Conservation (phyloP, 2,888 invertebrate genomes). For the Entomobrya proxima region DNA sequence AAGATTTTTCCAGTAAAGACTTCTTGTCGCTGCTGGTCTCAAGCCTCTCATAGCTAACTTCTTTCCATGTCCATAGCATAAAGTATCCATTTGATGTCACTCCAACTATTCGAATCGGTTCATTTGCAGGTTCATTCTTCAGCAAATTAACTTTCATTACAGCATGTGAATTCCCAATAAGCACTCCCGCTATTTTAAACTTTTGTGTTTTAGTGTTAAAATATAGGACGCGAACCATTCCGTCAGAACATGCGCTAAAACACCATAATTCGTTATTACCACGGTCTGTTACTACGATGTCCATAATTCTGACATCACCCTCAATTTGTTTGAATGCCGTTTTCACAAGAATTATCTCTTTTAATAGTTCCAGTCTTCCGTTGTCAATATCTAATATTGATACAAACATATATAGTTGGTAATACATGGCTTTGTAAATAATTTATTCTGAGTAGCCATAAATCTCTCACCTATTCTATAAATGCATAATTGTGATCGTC, state of each 20-base stretch:
- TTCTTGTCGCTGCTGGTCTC: neutral
- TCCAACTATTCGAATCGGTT: constrained; percentile 24
- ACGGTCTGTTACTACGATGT: constrained; percentile 37
- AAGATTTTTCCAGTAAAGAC: neutral
- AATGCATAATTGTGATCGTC: constrained; percentile 64
- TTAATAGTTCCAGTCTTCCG: constrained; percentile 38
- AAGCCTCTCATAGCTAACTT: neutral
- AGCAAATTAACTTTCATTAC: constrained; percentile 58
- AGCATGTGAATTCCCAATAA: constrained; percentile 64
- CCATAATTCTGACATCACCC: constrained; percentile 69
- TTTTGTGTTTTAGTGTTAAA: constrained; percentile 38
- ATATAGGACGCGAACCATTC: constrained; percentile 59
- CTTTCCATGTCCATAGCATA: constrained; percentile 60
- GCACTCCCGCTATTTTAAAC: constrained; percentile 48
- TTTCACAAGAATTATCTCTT: constrained; percentile 62
- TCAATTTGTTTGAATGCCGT: constrained; percentile 51
- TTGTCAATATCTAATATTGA: constrained; percentile 37
- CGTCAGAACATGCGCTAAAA: constrained; percentile 68
- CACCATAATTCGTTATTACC: constrained; percentile 47
- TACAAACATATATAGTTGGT: neutral
- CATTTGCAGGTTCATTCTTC: neutral
- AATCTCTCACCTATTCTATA: constrained; percentile 51
- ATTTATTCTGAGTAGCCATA: neutral
- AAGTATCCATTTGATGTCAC: constrained; percentile 68
- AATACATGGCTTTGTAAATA: neutral